phyloP scores from a whole-genome alignment of 1,140 invertebrate species.

The Spodoptera frugiperda region DNA sequence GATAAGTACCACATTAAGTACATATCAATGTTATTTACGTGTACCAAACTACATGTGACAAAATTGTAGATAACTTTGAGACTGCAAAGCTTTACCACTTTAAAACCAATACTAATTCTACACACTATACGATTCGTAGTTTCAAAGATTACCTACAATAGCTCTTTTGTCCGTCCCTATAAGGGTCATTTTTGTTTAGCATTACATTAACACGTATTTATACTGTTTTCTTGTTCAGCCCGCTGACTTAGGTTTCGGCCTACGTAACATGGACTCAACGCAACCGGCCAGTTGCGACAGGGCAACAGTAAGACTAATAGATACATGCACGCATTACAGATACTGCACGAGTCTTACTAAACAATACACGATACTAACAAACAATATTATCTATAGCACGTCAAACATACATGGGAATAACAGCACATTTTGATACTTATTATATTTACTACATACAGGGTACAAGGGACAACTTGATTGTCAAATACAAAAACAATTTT shows the following conservation, averaged over 20 bases:
- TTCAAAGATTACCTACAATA: conserved; percentile 8
- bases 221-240: conserved; percentile 75
- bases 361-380: conserved; percentile 43
- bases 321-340: conserved; percentile 67
- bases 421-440: conserved; percentile 7
- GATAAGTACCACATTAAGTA: background rate
- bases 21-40: conserved; percentile 21
- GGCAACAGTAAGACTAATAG: conserved; percentile 75
- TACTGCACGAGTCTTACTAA: conserved; percentile 54
- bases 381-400: conserved; percentile 21
- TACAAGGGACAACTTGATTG: no score
- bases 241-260: conserved; percentile 77
- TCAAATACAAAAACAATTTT: no score
- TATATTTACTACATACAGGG: no score
- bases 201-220: conserved; percentile 32
- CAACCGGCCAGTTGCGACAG: conserved; percentile 74
- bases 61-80: conserved; percentile 5
- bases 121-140: background rate
- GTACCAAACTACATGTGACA: conserved; percentile 3
- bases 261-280: conserved; percentile 76
- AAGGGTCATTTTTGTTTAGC: conserved; percentile 35
- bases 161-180: background rate
- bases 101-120: background rate
- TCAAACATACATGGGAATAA: background rate
- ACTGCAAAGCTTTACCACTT: background rate